Base-by-base conservation (phyloP, 2,888 invertebrate genomes). In the Scaptomyza parva region DNA sequence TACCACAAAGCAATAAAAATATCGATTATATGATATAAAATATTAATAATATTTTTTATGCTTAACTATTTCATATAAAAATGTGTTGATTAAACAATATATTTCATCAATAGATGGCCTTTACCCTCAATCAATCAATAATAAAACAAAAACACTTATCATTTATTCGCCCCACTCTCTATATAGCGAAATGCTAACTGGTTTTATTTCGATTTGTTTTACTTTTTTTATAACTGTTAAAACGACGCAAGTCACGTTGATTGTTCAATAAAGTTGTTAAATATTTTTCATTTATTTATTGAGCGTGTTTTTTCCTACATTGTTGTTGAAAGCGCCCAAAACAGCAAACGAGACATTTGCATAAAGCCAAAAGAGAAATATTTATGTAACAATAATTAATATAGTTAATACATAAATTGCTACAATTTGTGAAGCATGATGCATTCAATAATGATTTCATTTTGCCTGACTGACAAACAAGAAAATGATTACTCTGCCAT, bases 181-280 rank as follows among this genome's bases (percentile, higher is more conserved):
- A 18, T 11, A 20, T 35, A 48, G 8, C 12, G n/a, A 35, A 12
- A 41, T 7, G 22, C 2, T 12, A 14, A 40, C 50, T 39, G 43
- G 30, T 9, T 37, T 37, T 14, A 40, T 65, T 35, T 37, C n/a
- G n/a, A n/a, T n/a, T 12, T 12, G 9, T 35, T 20, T 26, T 3
- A 17, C 4, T 26, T 17, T 17, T 35, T 8, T 14, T 30, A 30
- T 30, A 1, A 8, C 35, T 7, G 7, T 14, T 18, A 65, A 35
- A 28, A 41, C 9, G 28, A 52, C 35, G 26, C 11, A 30, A 24
- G 30, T 39, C 14, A 9, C 12, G 9, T 28, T 37, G 33, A 59
- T 12, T 52, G 30, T 35, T 1, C 17, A 72, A 66, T 57, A 51
- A 58, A 65, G 60, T 67, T 77, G 67, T 67, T 54, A 45, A 67